Evolutionary conservation across 2,113 vertebrate genomes (phyloP).

Genomic region (Gymnorhina tibicen): DNA sequence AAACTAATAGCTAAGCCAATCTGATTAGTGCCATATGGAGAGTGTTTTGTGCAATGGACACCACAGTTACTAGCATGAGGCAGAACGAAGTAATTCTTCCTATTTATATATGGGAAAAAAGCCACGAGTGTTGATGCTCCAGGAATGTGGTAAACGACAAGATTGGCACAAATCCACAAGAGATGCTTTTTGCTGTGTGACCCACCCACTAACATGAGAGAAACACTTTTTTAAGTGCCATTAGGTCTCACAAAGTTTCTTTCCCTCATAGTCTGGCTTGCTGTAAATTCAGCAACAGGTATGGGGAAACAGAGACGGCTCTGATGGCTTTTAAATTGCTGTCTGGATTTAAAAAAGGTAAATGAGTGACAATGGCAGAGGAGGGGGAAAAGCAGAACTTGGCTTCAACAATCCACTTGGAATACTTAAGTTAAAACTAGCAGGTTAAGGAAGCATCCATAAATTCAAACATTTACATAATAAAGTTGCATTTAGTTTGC

Average conservation of each 20-base stretch:
- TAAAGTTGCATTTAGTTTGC: neutral
- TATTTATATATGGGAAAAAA: constrained; percentile 22
- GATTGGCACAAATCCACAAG: constrained; percentile 11
- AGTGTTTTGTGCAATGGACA: constrained; percentile 38
- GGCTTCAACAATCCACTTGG: neutral
- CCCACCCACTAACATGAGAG: neutral
- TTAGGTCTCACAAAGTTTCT: neutral
- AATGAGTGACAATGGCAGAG: neutral
- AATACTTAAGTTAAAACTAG: neutral
- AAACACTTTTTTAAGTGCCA: neutral
- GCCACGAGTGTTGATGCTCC: neutral
- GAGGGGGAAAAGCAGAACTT: neutral
- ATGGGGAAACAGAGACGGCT: neutral
- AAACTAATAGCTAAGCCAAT: constrained; percentile 56
- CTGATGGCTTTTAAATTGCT: neutral
- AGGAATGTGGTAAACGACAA: neutral
- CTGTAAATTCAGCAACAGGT: neutral
- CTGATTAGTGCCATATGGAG: constrained; percentile 71
- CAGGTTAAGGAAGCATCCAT: neutral
- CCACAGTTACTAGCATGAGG: constrained; percentile 13
- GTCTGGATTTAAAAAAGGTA: neutral
- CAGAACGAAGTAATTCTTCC: constrained; percentile 27
- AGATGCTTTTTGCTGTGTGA: neutral
- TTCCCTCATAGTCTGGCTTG: neutral
- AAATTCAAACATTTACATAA: constrained; percentile 11